Evolutionary conservation across 1,140 invertebrate species (phyloP).

Genomic region (Drosophila pallidifrons): DNA sequence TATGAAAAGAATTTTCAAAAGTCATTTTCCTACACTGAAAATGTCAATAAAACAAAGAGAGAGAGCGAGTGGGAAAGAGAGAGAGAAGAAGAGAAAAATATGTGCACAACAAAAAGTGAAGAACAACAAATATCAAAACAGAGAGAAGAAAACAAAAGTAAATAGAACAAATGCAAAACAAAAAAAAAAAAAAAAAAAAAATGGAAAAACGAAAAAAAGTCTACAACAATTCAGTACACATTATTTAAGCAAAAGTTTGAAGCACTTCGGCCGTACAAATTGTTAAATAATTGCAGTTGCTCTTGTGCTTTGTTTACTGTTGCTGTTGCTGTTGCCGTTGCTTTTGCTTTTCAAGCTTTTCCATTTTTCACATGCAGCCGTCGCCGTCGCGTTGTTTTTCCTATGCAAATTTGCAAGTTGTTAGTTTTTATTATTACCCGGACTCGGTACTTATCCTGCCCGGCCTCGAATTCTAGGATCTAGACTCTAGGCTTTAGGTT

Average conservation of each 20-base stretch:
- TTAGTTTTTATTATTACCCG: conserved; percentile 19
- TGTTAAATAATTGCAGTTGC: conserved; percentile 80
- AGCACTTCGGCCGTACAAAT: conserved; percentile 61
- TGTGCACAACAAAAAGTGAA: neutral
- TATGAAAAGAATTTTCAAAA: conserved; percentile 15
- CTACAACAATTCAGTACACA: conserved; percentile 36
- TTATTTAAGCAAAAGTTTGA: conserved; percentile 49
- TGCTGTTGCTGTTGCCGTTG: conserved; percentile 26
- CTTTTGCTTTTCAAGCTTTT: conserved; percentile 55
- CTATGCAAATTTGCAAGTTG: conserved; percentile 56
- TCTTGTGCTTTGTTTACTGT: conserved; percentile 32
- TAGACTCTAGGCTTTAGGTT: neutral
- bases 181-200: neutral
- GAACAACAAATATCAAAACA: conserved; percentile 6
- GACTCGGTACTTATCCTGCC: conserved; percentile 9
- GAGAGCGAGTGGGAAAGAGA: neutral
- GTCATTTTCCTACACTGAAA: conserved; percentile 1
- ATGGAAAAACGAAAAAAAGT: conserved; percentile 6
- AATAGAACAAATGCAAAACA: neutral
- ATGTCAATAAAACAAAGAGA: neutral
- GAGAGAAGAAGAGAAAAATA: neutral
- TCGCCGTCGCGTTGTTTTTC: conserved; percentile 48
- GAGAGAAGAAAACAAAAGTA: conserved; percentile 1
- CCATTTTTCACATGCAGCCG: conserved; percentile 53
- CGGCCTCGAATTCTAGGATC: too few relatives aligned